phyloP scores from a whole-genome alignment of 2,888 invertebrate genomes.

The Ophion obscuratus region DNA sequence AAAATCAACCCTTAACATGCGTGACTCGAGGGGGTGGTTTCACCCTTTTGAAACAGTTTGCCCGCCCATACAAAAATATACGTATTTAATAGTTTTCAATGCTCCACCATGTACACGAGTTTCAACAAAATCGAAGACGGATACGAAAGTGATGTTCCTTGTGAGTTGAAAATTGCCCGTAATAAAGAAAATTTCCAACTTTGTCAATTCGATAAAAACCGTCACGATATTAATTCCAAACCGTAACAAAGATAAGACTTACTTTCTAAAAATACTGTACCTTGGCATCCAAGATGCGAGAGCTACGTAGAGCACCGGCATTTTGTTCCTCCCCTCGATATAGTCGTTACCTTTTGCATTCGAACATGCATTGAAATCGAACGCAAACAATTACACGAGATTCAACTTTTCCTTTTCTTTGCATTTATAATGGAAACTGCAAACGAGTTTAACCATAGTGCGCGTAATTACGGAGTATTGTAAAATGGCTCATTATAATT shows the following conservation, averaged over 20 bases:
- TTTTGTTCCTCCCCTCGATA: conserved; percentile 74
- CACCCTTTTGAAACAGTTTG: neutral
- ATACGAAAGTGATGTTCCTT: too few relatives aligned
- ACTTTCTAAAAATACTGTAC: conserved; percentile 81
- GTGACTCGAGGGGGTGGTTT: too few relatives aligned
- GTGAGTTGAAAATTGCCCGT: too few relatives aligned
- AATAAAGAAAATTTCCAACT: neutral
- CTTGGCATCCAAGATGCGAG: conserved; percentile 92
- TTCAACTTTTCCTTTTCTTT: conserved; percentile 8
- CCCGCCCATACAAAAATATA: neutral
- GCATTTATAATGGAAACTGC: neutral
- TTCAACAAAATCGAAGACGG: too few relatives aligned
- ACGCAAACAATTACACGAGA: conserved; percentile 1
- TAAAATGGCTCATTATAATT: neutral
- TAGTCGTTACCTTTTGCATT: conserved; percentile 65
- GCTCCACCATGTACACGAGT: too few relatives aligned
- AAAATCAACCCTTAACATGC: too few relatives aligned
- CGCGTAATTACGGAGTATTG: conserved; percentile 18
- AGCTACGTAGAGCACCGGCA: conserved; percentile 90
- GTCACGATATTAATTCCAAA: neutral
- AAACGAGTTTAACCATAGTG: conserved; percentile 4
- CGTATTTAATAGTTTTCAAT: neutral
- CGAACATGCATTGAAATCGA: conserved; percentile 20
- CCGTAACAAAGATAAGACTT: conserved; percentile 1
- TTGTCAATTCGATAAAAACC: neutral